Conservation (phyloP, 1,140 invertebrate species). For the Ceratina japonica region DNA sequence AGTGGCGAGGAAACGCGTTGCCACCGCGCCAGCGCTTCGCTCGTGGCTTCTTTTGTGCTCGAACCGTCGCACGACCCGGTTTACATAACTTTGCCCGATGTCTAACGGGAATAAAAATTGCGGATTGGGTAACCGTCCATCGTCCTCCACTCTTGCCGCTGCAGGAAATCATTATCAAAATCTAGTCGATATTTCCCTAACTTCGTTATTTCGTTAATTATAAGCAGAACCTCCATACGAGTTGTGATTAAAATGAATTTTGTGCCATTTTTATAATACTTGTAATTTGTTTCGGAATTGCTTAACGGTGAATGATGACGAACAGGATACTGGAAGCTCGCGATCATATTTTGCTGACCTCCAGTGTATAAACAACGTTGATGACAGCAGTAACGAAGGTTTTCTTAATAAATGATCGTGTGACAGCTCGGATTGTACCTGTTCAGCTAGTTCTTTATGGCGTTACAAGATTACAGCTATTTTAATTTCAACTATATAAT, state of each 20-base stretch:
- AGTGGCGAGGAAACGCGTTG: slow-evolving; percentile 8
- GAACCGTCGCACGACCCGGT: slow-evolving; percentile 70
- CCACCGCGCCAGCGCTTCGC: background rate
- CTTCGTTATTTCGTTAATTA: background rate
- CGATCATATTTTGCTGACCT: slow-evolving; percentile 38
- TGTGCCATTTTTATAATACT: too few relatives aligned
- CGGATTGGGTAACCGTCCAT: slow-evolving; percentile 40
- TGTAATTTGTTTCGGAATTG: too few relatives aligned
- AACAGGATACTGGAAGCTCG: slow-evolving; percentile 25
- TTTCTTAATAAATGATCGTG: slow-evolving; percentile 8
- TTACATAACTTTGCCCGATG: slow-evolving; percentile 69
- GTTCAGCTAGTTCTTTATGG: slow-evolving; percentile 53
- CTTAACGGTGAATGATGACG: background rate
- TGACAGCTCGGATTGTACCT: slow-evolving; percentile 45
- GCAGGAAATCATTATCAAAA: background rate
- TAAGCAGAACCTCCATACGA: background rate
- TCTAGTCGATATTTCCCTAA: background rate
- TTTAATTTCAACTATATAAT: background rate
- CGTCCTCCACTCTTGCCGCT: slow-evolving; percentile 5
- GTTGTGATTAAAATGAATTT: background rate
- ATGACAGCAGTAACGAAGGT: slow-evolving; percentile 1
- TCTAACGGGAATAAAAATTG: slow-evolving; percentile 51
- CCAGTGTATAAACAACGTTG: background rate
- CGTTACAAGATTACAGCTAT: slow-evolving; percentile 2
- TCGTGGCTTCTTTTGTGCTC: slow-evolving; percentile 13